Evolutionary conservation across 2,113 vertebrate genomes (phyloP), one percentile per base, ranked within the genome.

Genomic region (Alethe castanea): DNA sequence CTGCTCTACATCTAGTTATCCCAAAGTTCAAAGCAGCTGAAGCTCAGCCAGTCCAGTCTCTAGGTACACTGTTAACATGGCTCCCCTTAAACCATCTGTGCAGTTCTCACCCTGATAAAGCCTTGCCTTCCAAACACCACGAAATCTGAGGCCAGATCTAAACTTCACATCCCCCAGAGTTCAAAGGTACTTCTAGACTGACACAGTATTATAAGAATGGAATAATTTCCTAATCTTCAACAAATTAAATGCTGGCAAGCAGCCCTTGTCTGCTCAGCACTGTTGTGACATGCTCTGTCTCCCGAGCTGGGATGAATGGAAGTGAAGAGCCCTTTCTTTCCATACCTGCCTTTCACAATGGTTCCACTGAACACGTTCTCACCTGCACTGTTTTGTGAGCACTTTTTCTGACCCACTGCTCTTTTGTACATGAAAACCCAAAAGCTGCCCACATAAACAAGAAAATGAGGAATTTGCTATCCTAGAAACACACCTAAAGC

Each of bases 181-280:
- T 94, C 93, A 85, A 80, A 91, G 60, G 67, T 72, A 83, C 87
- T 83, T 78, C 71, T 35, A 77, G 71, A 86, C 82, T 77, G 90
- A 86, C 82, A 81, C 0, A 8, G 35, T 54, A 90, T 70, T 82
- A 79, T 77, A 72, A 85, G 90, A 93, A 91, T 9, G 40, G 92
- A 91, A 70, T 82, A 59, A 95, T 94, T 95, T 86, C 74, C 80
- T 95, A 88, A 97, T 94, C 78, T 90, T 85, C 91, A 90, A 85
- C 93, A 93, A 95, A 97, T 95, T 94, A 94, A 97, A 77, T 24
- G 77, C 87, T 96, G 94, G 93, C 95, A 96, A 79, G 92, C 80
- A 57, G 78, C 73, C 94, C 88, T 44, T 76, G 93, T 93, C 90
- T 96, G 92, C 83, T 95, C 70, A 72, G 95, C 78, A 81, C 70